Evolutionary conservation across 2,113 vertebrate genomes (phyloP), one percentile per base, ranked within the genome.

Genomic region (Astur gentilis): DNA sequence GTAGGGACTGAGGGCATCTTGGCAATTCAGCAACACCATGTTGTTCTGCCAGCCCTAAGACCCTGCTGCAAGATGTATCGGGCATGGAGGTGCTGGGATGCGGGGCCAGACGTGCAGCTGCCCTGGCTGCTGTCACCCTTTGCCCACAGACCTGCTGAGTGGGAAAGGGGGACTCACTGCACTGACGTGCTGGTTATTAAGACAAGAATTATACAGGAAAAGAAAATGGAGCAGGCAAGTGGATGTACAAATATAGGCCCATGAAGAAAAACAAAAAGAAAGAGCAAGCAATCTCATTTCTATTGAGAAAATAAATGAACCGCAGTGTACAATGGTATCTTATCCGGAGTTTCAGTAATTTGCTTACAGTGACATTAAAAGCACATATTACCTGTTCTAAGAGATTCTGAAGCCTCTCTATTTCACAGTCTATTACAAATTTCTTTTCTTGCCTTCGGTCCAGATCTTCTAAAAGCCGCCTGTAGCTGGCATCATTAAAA

Each of bases 351-450:
- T 80, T 61, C 58, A 58, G 45, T 67, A 70, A 86, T 34, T 21
- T 65, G 65, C 52, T 95, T 87, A 82, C 29, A 79, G 40, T 66
- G 69, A 95, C 19, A 92, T 91, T 70, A 83, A 95, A 97, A 95
- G 75, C 66, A 82, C 44, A 62, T 78, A 95, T 98, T 98, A 99
- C 99, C 99, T 99, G 99, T 97, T 99, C 99, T 83, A 99, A 98
- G 97, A 99, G 99, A 97, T 98, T 99, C 97, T 99, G 99, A 94
- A 99, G 99, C 94, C 99, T 98, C 89, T 99, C 99, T 90, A 99
- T 99, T 97, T 99, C 99, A 97, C 99, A 99, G 97, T 99, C 99
- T 96, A 99, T 99, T 91, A 99, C 99, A 94, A 99, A 99, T 98
- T 99, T 99, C 97, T 99, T 99, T 97, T 99, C 99, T 97, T 99